Evolutionary conservation across 1,140 invertebrate species (phyloP).

Genomic region (Medauroidea extradentata): DNA sequence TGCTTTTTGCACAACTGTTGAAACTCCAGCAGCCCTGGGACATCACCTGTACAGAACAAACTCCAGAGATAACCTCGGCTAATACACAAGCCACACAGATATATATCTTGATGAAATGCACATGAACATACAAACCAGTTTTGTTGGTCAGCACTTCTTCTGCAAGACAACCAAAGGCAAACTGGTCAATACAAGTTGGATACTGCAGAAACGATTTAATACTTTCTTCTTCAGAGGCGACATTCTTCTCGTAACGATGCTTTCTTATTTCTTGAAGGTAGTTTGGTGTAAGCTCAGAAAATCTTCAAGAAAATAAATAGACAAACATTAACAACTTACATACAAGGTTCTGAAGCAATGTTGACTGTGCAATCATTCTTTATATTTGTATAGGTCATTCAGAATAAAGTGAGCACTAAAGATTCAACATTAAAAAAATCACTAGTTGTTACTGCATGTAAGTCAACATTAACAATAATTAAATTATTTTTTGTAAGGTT

Average conservation of each 20-base stretch:
- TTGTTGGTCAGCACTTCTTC: slow-evolving; percentile 57
- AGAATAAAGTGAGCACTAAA: no score
- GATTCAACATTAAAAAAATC: no score
- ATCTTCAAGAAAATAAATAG: slow-evolving; percentile 34
- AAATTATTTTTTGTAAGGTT: background rate
- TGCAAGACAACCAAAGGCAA: slow-evolving; percentile 73
- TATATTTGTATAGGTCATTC: no score
- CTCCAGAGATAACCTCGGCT: background rate
- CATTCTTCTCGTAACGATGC: slow-evolving; percentile 61
- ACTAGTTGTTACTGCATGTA: no score
- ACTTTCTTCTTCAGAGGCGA: slow-evolving; percentile 65
- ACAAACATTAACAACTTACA: background rate
- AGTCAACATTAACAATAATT: background rate
- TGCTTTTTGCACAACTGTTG: slow-evolving; percentile 58
- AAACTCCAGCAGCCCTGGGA: slow-evolving; percentile 62
- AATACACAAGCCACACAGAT: slow-evolving; percentile 27
- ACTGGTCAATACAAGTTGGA: slow-evolving; percentile 65
- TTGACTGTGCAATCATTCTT: background rate
- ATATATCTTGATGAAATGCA: slow-evolving; percentile 13
- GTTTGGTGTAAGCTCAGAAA: slow-evolving; percentile 57
- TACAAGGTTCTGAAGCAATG: background rate
- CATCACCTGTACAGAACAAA: slow-evolving; percentile 47
- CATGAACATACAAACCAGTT: background rate
- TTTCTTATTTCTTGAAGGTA: slow-evolving; percentile 64
- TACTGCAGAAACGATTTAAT: slow-evolving; percentile 36